Evolutionary conservation across 2,888 invertebrate genomes (phyloP).

Genomic region (Megalurothrips usitatus): DNA sequence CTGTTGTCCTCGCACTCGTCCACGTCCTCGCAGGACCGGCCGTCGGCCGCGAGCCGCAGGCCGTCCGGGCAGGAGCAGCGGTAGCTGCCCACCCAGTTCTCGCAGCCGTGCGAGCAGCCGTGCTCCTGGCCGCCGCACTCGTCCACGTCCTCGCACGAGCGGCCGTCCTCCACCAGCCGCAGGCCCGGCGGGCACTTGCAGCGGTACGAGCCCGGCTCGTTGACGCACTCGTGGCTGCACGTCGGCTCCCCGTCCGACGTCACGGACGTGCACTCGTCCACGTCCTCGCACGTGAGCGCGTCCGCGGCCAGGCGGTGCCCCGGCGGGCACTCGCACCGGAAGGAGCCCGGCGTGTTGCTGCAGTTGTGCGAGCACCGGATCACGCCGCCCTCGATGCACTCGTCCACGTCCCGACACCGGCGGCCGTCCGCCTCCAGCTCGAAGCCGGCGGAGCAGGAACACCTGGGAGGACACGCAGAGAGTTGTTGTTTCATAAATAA

Average conservation of each 20-base stretch:
- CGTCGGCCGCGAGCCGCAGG: conserved; percentile 50
- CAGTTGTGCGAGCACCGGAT: conserved; percentile 60
- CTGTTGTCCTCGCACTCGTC: conserved; percentile 55
- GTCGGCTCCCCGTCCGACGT: conserved; percentile 59
- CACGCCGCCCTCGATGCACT: conserved; percentile 53
- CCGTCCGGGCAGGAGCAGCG: conserved; percentile 39
- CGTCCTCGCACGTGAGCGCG: conserved; percentile 54
- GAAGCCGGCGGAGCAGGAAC: conserved; percentile 57
- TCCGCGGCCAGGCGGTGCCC: conserved; percentile 55
- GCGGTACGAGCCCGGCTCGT: conserved; percentile 55
- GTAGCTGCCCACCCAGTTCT: conserved; percentile 41
- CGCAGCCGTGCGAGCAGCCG: conserved; percentile 36
- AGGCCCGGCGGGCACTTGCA: conserved; percentile 59
- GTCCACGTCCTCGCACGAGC: conserved; percentile 54
- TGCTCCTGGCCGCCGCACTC: conserved; percentile 49
- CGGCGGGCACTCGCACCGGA: conserved; percentile 55
- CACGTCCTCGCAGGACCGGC: conserved; percentile 53
- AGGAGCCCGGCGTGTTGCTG: conserved; percentile 49
- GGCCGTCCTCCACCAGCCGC: conserved; percentile 53
- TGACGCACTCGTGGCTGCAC: conserved; percentile 60
- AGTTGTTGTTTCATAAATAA: no score
- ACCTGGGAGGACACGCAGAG: conserved; percentile 49
- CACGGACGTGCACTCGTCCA: conserved; percentile 55
- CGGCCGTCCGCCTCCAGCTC: conserved; percentile 54
- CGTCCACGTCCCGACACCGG: conserved; percentile 54